Conservation (phyloP, 2,113 vertebrate species). For the Lophura nycthemera region DNA sequence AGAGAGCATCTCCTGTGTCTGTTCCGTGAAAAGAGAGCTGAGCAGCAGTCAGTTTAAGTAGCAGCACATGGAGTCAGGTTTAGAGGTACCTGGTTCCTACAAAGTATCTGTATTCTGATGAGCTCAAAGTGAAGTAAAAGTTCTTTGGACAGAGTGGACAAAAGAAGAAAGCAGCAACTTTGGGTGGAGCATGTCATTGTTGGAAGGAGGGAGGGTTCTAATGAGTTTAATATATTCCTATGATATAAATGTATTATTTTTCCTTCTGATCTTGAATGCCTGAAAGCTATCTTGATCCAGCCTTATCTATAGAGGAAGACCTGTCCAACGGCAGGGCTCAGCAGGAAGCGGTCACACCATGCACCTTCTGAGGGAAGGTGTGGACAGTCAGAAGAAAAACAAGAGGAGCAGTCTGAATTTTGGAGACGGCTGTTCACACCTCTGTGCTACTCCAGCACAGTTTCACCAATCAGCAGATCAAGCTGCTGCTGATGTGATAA, state of each 20-base stretch:
- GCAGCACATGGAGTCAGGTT: background rate
- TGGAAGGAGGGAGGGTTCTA: background rate
- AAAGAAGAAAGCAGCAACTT: slow-evolving; percentile 17
- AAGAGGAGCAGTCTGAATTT: background rate
- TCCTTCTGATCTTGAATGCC: background rate
- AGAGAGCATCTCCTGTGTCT: background rate
- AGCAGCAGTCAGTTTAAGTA: accelerated
- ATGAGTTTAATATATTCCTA: background rate
- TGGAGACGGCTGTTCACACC: background rate
- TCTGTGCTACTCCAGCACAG: background rate
- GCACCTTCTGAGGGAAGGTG: background rate
- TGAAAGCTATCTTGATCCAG: background rate
- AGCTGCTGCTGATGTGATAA: slow-evolving; percentile 34
- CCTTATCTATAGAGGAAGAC: background rate
- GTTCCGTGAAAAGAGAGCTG: background rate
- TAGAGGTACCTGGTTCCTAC: background rate
- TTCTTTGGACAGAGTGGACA: background rate
- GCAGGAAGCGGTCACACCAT: background rate
- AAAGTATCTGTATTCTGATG: background rate
- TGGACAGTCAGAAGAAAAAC: background rate
- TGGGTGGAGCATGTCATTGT: background rate
- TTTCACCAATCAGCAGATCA: background rate
- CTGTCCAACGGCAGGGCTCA: background rate
- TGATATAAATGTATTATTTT: background rate
- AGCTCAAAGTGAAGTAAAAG: background rate